Conservation (phyloP, 1,140 invertebrate genomes). For the Polypedilum vanderplanki region DNA sequence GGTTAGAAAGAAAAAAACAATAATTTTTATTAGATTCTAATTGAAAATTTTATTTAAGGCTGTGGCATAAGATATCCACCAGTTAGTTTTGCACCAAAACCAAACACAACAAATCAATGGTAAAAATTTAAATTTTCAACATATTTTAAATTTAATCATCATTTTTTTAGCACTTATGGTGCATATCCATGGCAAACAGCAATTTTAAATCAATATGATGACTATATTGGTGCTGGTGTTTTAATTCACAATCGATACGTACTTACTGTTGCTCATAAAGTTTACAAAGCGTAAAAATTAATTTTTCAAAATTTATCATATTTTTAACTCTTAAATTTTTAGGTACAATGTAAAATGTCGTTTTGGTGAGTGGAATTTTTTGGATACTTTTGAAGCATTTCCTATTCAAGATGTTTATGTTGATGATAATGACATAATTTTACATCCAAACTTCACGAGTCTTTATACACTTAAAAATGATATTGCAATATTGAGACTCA, state of each 20-base stretch:
- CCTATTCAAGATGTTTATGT: not conserved
- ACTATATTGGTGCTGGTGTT: not conserved
- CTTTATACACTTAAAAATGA: not conserved
- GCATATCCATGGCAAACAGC: not conserved
- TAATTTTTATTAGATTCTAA: not conserved
- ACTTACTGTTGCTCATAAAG: not conserved
- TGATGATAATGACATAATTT: not conserved
- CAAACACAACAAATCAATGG: not conserved
- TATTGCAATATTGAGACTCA: not conserved
- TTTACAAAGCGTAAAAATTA: not conserved
- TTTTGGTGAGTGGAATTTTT: not conserved
- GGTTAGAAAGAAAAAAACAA: too few species aligned
- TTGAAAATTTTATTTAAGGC: too few species aligned
- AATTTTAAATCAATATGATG: not conserved
- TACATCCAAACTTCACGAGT: not conserved
- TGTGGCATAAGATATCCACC: not conserved
- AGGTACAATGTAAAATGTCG: not conserved
- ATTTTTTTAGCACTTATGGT: not conserved
- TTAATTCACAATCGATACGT: not conserved
- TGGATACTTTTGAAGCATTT: not conserved
- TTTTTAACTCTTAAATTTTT: not conserved
- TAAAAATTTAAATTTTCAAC: too few species aligned
- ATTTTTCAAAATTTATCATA: not conserved
- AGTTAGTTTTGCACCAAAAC: not conserved
- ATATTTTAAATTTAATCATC: too few species aligned